Conservation (phyloP, 1,140 invertebrate species). For the Brachionus manjavacas region DNA sequence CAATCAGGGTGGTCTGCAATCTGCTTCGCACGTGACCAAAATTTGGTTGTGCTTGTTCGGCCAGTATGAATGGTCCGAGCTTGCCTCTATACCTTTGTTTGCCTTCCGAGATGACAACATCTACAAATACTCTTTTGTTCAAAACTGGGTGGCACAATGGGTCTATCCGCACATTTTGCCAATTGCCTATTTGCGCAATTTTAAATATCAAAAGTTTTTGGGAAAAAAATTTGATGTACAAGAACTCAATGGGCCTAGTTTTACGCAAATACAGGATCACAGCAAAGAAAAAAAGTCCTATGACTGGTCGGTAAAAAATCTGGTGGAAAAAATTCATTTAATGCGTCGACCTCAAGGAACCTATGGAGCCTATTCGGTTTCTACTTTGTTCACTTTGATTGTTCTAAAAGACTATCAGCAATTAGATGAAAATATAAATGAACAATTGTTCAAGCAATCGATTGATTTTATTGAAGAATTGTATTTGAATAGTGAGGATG, state of each 20-base stretch:
- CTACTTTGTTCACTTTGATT: constrained; percentile 10
- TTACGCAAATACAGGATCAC: neutral
- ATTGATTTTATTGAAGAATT: constrained; percentile 33
- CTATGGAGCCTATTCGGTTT: constrained; percentile 35
- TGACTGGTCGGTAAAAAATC: neutral
- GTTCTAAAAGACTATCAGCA: constrained; percentile 24
- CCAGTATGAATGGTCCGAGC: constrained; percentile 21
- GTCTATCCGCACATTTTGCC: constrained; percentile 38
- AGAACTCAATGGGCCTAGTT: neutral
- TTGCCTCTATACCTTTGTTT: constrained; percentile 12
- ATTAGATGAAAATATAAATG: constrained; percentile 18
- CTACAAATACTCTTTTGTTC: constrained; percentile 25
- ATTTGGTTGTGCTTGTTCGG: constrained; percentile 30
- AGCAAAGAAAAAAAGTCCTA: neutral
- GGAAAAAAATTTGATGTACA: neutral
- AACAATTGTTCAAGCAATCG: neutral
- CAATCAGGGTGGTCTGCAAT: neutral
- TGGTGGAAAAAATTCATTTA: constrained; percentile 26
- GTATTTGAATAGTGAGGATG: neutral
- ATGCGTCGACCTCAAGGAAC: constrained; percentile 19
- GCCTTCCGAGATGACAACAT: constrained; percentile 17
- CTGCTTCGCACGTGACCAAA: constrained; percentile 27
- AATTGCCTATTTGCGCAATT: constrained; percentile 38
- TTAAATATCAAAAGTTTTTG: constrained; percentile 10
- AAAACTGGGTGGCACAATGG: constrained; percentile 41